Evolutionary conservation across 2,888 invertebrate genomes (phyloP).

Genomic region (Clostera curtula): DNA sequence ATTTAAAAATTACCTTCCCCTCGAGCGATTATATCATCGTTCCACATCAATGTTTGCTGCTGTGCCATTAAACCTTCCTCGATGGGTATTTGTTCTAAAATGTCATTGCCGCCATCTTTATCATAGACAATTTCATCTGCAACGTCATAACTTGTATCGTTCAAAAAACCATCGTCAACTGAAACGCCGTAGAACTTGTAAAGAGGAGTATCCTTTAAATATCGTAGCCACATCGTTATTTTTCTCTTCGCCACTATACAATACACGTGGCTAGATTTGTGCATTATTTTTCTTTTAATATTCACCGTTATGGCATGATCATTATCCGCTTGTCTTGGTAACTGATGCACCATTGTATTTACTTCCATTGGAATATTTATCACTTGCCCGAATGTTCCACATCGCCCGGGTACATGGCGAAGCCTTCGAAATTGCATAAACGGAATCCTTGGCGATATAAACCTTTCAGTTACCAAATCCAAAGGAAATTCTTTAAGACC

Average conservation of each 20-base stretch:
- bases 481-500: constrained; percentile 21
- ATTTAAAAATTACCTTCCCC: too few species aligned
- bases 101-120: too few species aligned
- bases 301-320: constrained; percentile 18
- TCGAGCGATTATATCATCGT: too few species aligned
- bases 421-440: constrained; percentile 30
- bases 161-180: too few species aligned
- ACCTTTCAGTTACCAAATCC: constrained; percentile 18
- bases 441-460: constrained; percentile 26
- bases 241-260: too few species aligned
- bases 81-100: constrained; percentile 4
- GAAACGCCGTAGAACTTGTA: too few species aligned
- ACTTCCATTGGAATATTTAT: constrained; percentile 28
- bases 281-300: constrained; percentile 16
- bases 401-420: constrained; percentile 22
- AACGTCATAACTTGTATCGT: too few species aligned
- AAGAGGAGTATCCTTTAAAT: too few species aligned
- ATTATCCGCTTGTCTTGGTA: constrained; percentile 24
- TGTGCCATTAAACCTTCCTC: too few species aligned
- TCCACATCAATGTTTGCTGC: too few species aligned
- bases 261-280: constrained; percentile 20
- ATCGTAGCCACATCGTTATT: too few species aligned
- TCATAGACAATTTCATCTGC: too few species aligned
- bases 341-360: constrained; percentile 23
- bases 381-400: constrained; percentile 25